phyloP scores from a whole-genome alignment of 2,113 vertebrate species.

The Callorhinus ursinus region DNA sequence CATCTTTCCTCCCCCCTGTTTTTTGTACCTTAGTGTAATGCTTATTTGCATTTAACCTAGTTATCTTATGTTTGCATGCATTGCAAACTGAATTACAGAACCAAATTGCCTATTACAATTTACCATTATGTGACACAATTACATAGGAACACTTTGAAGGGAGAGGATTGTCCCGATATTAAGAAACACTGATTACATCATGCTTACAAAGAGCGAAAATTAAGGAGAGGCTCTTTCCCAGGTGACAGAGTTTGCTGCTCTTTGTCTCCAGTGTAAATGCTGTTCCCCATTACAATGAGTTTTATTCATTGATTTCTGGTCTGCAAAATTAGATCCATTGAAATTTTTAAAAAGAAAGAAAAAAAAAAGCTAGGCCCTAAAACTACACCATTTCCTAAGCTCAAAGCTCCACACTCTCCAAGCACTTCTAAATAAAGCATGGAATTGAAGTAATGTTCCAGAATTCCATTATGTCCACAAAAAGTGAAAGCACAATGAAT shows the following conservation, averaged over 20 bases:
- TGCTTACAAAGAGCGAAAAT: conserved; percentile 69
- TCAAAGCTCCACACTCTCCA: not conserved
- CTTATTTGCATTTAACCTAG: conserved; percentile 76
- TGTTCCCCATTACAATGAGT: not conserved
- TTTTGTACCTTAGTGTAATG: conserved; percentile 56
- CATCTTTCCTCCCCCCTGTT: conserved; percentile 45
- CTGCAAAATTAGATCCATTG: conserved; percentile 28
- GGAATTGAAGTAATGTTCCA: not conserved
- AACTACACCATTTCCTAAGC: not conserved
- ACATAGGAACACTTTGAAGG: conserved; percentile 46
- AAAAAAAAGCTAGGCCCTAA: not conserved
- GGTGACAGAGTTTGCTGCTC: conserved; percentile 26
- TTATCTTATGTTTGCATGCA: conserved; percentile 76
- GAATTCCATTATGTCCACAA: not conserved
- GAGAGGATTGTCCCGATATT: conserved; percentile 56
- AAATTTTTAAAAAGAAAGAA: not conserved
- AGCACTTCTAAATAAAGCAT: conserved; percentile 40
- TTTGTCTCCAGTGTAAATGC: conserved; percentile 48
- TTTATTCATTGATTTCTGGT: not conserved
- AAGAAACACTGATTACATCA: conserved; percentile 63
- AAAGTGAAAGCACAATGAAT: not conserved
- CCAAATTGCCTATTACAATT: conserved; percentile 65
- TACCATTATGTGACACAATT: conserved; percentile 70
- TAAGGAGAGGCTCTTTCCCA: conserved; percentile 46
- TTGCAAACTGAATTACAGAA: conserved; percentile 79